A percentile compares a stretch with the other conserved stretches of the same genome.
Conservation (phyloP, 2,888 invertebrate species). For the Junonia oenone region DNA sequence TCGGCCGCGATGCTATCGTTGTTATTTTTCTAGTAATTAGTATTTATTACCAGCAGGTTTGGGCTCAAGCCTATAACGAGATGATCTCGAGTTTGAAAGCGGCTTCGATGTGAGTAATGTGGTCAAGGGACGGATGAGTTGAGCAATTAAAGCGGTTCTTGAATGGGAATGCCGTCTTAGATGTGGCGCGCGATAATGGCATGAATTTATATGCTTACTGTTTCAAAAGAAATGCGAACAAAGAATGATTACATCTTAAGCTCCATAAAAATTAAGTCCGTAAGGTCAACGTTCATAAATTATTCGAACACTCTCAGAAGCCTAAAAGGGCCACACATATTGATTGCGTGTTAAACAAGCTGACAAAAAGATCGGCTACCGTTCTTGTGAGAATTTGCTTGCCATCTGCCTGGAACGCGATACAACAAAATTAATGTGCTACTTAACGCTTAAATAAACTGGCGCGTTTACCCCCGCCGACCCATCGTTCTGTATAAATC, state of each 20-base stretch:
- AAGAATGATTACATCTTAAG: not conserved
- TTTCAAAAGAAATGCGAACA: conserved; percentile 29
- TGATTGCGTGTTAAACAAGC: conserved; percentile 52
- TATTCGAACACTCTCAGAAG: not conserved
- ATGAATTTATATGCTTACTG: conserved; percentile 50
- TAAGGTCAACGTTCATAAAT: not conserved
- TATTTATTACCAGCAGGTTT: conserved; percentile 69
- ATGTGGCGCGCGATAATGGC: conserved; percentile 60
- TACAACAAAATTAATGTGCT: conserved; percentile 61
- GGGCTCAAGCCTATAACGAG: conserved; percentile 40
- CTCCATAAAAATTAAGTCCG: not conserved
- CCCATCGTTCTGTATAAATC: conserved; percentile 68
- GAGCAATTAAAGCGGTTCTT: conserved; percentile 69
- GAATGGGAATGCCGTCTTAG: conserved; percentile 56
- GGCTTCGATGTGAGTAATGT: conserved; percentile 62
- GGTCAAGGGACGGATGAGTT: conserved; percentile 59
- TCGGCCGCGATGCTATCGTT: conserved; percentile 66
- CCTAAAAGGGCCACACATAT: conserved; percentile 46
- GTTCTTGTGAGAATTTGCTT: conserved; percentile 58
- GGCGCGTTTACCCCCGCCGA: conserved; percentile 47
- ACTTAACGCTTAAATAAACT: conserved; percentile 71
- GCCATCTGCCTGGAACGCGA: conserved; percentile 66
- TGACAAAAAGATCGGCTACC: conserved; percentile 46
- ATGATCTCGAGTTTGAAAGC: conserved; percentile 58
- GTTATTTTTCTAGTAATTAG: conserved; percentile 76